Base-by-base conservation (phyloP, 2,888 invertebrate species). In the Strigamia maritima region DNA sequence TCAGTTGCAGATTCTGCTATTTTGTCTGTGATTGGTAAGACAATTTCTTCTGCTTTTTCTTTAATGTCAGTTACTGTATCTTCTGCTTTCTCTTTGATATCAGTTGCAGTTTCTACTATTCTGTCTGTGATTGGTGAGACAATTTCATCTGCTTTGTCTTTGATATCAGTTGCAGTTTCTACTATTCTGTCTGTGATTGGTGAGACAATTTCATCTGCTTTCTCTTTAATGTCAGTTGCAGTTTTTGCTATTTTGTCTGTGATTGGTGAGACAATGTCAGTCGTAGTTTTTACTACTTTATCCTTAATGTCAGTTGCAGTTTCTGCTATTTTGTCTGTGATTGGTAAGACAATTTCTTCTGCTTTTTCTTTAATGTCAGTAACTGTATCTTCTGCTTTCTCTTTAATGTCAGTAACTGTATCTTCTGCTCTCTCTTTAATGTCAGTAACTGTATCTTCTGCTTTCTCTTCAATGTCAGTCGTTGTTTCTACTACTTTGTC, bases 161-260 rank as follows among this genome's bases (percentile, higher is more conserved):
- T 76, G 19, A 54, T 77, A 2, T 82, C 79, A 12, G 35, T 54
- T 70, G 80, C 80, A 40, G 82, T 80, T 19, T 76, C n/a, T n/a
- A n/a, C n/a, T n/a, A n/a, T n/a, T n/a, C n/a, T 80, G 60, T 77
- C 74, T 19, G 76, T 49, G 26, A 75, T 77, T 92, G 76, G 91
- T 91, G 81, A 90, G 90, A 82, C 92, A 92, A 14, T 81, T 80
- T 35, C 81, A 60, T 83, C 83, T 74, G n/a, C n/a, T n/a, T n/a
- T n/a, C 6, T 74, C 75, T 16, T 16, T 74, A 10, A 74, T 26
- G 3, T 19, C 22, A 16, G 75, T 24, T 74, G 12, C 31, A 31
- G 31, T 31, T 31, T 31, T 6, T 4, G 75, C 2, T 19, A 22
- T 26, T 22, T 74, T 74, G 6, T 31, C 31, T 4, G 31, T 31